A percentile compares a stretch with the other conserved stretches of the same genome.
These are phyloP conservation scores for Tetraodon nigroviridis DNA, from an alignment of 2,113 vertebrate genomes.

Conservation along the genomic window DNA sequence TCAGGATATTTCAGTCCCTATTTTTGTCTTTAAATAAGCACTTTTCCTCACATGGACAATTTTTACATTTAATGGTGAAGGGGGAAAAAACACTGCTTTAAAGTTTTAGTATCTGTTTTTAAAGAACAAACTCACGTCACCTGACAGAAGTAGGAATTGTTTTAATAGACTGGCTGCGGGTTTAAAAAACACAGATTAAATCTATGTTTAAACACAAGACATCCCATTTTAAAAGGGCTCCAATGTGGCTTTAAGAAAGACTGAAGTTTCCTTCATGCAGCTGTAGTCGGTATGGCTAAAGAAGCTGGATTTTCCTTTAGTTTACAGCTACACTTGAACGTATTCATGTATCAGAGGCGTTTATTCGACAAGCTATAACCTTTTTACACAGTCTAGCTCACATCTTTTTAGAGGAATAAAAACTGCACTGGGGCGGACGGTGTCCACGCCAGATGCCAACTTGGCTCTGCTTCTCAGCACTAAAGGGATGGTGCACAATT, in stretches of 20 bases:
- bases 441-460: constrained; percentile 44
- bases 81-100: constrained; percentile 46
- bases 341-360: constrained; percentile 32
- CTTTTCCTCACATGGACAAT: constrained; percentile 40
- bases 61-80: constrained; percentile 41
- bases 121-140: constrained; percentile 56
- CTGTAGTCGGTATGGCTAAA: constrained; percentile 8
- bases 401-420: constrained; percentile 14
- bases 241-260: not conserved
- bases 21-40: constrained; percentile 64
- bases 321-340: constrained; percentile 53
- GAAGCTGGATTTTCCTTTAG: constrained; percentile 36
- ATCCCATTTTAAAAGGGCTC: constrained; percentile 1
- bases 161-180: constrained; percentile 24
- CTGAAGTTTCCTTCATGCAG: too few species aligned
- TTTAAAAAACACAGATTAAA: constrained; percentile 19
- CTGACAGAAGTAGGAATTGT: constrained; percentile 55
- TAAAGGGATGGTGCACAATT: constrained; percentile 20
- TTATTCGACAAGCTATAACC: constrained; percentile 36
- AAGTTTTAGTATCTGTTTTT: constrained; percentile 60
- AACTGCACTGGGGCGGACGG: not conserved
- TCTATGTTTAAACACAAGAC: constrained; percentile 1
- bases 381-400: constrained; percentile 17
- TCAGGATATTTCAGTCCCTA: constrained; percentile 48
- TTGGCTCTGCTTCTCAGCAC: constrained; percentile 12